Evolutionary conservation across 2,888 invertebrate genomes (phyloP), one percentile per base, ranked within the genome.

Genomic region (Sylvicola cinctus): DNA sequence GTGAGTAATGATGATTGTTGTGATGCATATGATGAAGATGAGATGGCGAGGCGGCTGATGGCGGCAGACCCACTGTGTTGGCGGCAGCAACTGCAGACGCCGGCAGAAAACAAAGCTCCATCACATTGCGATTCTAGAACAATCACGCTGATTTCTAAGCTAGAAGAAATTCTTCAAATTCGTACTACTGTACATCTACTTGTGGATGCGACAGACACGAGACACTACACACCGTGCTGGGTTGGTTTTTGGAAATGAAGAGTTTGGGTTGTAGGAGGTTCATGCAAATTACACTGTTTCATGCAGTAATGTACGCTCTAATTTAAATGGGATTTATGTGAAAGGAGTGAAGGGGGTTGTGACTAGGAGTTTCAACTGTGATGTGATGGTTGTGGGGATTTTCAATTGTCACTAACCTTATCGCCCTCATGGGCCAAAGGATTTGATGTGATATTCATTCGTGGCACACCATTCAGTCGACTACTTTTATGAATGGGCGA

Each of bases 401-500:
- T 31, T 16, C 31, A 11, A 4, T 8, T n/a, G 8, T 16, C 4
- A 17, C 33, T 31, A 36, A 39, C 40, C 34, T 40, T 39, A 28
- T 40, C 37, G 30, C 36, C 36, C 25, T 58, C 57, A 39, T 55
- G 52, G 1, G 57, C 54, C 36, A 58, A 42, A 1, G 58, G 58
- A 46, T 58, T 58, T 3, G 58, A 48, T 2, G 57, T 58, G 16
- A 58, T 58, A 37, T 58, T 58, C 52, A 58, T 58, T 38, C 57
- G 49, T 1, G 52, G 54, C 4, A 53, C 54, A 4, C 55, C 56
- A 36, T 58, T 58, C 29, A 55, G 40, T 8, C 57, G 50, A 31
- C 41, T 40, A 16, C 46, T 43, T 33, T 54, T 51, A 40, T 51
- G 52, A 30, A 47, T 43, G 3, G 51, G 45, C 11, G 38, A 39